These are phyloP conservation scores for Tangara arthus DNA, from an alignment of 2,797 vertebrate genomes.

Conservation along the genomic window DNA sequence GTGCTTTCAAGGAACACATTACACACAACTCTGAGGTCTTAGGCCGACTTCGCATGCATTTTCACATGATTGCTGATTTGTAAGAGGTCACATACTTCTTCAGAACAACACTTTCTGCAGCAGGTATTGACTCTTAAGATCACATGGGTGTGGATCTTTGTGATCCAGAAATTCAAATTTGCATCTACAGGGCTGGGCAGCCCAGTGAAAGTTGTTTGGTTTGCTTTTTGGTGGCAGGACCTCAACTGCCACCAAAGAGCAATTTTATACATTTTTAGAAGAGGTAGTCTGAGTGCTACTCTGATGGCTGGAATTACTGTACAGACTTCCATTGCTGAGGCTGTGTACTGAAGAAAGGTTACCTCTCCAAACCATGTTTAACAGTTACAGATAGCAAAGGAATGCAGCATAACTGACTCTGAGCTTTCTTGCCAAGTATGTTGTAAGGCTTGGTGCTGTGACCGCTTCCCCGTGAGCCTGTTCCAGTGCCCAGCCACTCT, in stretches of 20 bases:
- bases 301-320: not conserved
- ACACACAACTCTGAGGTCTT: not conserved
- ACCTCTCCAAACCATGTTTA: not conserved
- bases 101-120: not conserved
- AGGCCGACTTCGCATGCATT: not conserved
- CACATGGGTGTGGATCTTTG: not conserved
- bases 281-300: not conserved
- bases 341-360: not conserved
- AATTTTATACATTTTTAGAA: not conserved
- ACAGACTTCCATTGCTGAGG: not conserved
- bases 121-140: not conserved
- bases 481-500: not conserved
- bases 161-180: not conserved
- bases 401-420: not conserved
- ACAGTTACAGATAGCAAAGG: not conserved
- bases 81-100: not conserved
- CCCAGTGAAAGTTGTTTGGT: not conserved
- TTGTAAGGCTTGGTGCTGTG: not conserved
- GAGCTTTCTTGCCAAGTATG: not conserved
- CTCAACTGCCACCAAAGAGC: not conserved
- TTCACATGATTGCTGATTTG: not conserved
- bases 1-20: not conserved
- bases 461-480: not conserved
- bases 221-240: not conserved
- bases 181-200: not conserved